These are phyloP conservation scores for Omphaloscelis lunosa DNA, from an alignment of 2,888 invertebrate species.

Conservation along the genomic window DNA sequence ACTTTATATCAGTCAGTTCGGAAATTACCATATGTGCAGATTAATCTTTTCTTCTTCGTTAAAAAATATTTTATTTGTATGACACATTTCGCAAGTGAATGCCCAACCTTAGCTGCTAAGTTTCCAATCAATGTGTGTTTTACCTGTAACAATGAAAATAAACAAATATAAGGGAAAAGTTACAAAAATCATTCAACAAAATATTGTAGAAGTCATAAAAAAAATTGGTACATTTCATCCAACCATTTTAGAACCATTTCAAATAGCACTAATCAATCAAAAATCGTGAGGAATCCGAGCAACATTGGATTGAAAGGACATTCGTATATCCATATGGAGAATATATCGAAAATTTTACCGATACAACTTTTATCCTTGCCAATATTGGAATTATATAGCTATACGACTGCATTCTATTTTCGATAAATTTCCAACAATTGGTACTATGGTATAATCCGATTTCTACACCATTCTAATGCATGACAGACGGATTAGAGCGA, in stretches of 20 bases:
- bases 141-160: constrained; percentile 34
- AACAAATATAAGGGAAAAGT: not conserved
- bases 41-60: no score
- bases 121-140: not conserved
- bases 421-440: constrained; percentile 34
- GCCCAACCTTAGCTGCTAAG: not conserved
- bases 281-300: not conserved
- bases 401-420: not conserved
- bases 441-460: constrained; percentile 56
- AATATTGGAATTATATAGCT: constrained; percentile 35
- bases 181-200: not conserved
- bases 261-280: not conserved
- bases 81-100: not conserved
- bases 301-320: not conserved
- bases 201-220: not conserved
- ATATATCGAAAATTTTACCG: not conserved
- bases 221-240: not conserved
- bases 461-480: constrained; percentile 52
- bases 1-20: not conserved
- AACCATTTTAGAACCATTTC: not conserved
- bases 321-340: not conserved
- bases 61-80: no score
- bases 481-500: constrained; percentile 49
- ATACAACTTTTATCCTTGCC: constrained; percentile 20
- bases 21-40: not conserved